Base-by-base conservation (phyloP, 2,888 invertebrate genomes). In the Merodon equestris region DNA sequence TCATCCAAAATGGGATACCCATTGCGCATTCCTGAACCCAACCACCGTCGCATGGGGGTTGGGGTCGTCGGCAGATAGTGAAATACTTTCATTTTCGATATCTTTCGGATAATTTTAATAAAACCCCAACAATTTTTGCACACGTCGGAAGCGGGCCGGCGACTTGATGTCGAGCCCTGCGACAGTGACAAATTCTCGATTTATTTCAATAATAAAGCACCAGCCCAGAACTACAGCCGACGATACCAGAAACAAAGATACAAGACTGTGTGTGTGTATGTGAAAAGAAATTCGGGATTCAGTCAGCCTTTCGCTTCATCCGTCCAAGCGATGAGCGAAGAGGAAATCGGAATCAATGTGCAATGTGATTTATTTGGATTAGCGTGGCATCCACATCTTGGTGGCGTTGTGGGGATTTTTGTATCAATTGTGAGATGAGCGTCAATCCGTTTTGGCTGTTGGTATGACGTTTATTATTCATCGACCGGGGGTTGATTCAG, bases 101-200 rank as follows among this genome's bases (percentile, higher is more conserved):
- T 70, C 60, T 56, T 81, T 19, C 64, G 64, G 75, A 75, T 75
- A 70, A 81, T 81, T 81, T 75, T 75, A 81, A 81, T 75, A 81
- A 81, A 75, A 81, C 68, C 77, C 79, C 64, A 75, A 60, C 58
- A 77, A 81, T 75, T 70, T 81, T 76, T 76, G 74, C 74, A 68
- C 68, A 83, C 82, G 81, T 83, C 83, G 83, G 83, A 83, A 83
- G 63, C 83, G 77, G 81, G 75, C 56, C 81, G 83, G 83, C 83
- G 83, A 82, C 83, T 83, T 82, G 83, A 83, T 83, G 83, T 83
- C 83, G 83, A 83, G 82, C 81, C 72, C 81, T 73, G 81, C 82
- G 83, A 83, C 83, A 83, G 82, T 83, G 83, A 83, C 83, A 83
- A 83, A 83, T 83, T 82, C 82, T 77, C 83, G 82, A 83, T 83